Evolutionary conservation across 2,113 vertebrate genomes (phyloP).

Genomic region (Perca schrenkii): DNA sequence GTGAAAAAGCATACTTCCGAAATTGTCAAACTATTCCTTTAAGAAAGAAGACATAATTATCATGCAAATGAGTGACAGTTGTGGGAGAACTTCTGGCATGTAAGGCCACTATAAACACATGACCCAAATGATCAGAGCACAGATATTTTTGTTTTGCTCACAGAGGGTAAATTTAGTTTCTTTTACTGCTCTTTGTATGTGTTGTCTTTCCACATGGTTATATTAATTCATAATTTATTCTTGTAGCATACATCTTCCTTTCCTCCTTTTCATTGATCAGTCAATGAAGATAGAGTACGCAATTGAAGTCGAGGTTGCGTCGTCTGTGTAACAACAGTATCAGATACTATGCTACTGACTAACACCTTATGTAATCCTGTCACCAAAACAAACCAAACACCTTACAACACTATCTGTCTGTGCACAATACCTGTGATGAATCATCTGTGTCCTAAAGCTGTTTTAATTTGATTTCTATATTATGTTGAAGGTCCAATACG

Average conservation of each 20-base stretch:
- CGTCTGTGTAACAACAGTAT: not conserved
- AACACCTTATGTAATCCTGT: not conserved
- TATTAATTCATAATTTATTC: not conserved
- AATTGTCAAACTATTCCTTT: not conserved
- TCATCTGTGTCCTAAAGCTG: conserved; percentile 9
- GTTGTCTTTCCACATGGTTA: not conserved
- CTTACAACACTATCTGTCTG: not conserved
- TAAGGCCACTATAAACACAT: not conserved
- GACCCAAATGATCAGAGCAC: not conserved
- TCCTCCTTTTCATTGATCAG: not conserved
- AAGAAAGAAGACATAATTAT: not conserved
- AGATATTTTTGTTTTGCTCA: not conserved
- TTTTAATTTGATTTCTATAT: not conserved
- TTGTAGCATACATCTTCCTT: not conserved
- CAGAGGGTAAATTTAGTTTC: not conserved
- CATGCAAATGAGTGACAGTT: not conserved
- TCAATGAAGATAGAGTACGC: not conserved
- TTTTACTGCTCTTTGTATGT: not conserved
- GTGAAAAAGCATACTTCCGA: not conserved
- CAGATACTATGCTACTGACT: not conserved
- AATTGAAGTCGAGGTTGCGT: not conserved
- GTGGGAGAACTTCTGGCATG: too few species aligned
- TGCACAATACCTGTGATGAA: not conserved
- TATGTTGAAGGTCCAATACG: not conserved
- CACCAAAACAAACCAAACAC: not conserved